These are phyloP conservation scores for Dendropsophus ebraccatus DNA, from an alignment of 2,113 vertebrate genomes.

Conservation along the genomic window DNA sequence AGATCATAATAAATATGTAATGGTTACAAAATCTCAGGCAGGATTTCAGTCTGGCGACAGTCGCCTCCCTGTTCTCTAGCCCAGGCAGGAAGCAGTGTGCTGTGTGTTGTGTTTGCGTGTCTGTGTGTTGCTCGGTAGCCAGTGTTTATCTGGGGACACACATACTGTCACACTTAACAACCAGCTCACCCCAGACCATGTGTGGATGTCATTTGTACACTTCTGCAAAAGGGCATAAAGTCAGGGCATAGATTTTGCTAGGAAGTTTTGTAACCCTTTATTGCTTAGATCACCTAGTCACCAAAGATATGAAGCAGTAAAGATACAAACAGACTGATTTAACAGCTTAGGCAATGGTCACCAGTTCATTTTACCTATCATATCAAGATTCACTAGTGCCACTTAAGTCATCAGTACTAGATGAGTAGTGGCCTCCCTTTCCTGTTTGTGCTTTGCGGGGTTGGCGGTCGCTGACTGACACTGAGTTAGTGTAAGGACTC, in stretches of 20 bases:
- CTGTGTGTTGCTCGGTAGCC: conserved; percentile 52
- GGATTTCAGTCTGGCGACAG: conserved; percentile 47
- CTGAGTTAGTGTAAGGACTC: too few species aligned
- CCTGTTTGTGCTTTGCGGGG: too few species aligned
- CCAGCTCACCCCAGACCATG: conserved; percentile 49
- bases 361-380: too few species aligned
- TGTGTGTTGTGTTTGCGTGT: conserved; percentile 51
- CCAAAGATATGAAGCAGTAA: neutral
- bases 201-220: conserved; percentile 52
- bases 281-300: neutral
- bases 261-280: neutral
- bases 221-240: conserved; percentile 30
- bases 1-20: conserved; percentile 16
- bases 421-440: too few species aligned
- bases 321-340: neutral
- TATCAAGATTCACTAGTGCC: too few species aligned
- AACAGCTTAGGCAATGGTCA: neutral
- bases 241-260: neutral
- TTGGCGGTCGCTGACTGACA: too few species aligned
- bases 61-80: conserved; percentile 13
- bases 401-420: too few species aligned
- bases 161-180: conserved; percentile 53
- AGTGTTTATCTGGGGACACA: conserved; percentile 55
- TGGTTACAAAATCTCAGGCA: conserved; percentile 30
- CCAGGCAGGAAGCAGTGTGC: conserved; percentile 46